These are phyloP conservation scores for Melanostoma scalare DNA, from an alignment of 2,888 invertebrate genomes.

Conservation along the genomic window DNA sequence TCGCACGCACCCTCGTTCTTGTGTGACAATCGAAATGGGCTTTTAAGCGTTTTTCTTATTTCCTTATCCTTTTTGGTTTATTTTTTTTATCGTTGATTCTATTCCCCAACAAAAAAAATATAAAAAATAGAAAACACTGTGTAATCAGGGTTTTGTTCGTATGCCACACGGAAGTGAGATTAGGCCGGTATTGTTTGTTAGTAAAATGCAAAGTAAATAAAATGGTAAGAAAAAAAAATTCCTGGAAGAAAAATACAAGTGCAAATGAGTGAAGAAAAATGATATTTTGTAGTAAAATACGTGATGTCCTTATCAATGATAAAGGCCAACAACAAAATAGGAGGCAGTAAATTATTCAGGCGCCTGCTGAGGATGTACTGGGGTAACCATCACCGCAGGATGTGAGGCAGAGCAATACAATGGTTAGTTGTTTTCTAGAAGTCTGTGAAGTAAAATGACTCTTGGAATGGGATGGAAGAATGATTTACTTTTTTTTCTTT, in stretches of 20 bases:
- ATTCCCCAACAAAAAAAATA: background rate
- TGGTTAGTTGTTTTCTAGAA: conserved; percentile 61
- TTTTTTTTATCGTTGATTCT: background rate
- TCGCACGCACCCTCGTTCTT: conserved; percentile 60
- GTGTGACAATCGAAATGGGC: conserved; percentile 69
- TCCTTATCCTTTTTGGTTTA: conserved; percentile 63
- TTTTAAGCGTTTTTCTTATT: conserved; percentile 73
- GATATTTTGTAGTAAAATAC: conserved; percentile 69
- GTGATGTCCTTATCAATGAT: conserved; percentile 72
- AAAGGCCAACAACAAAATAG: conserved; percentile 28
- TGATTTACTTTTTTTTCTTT: background rate
- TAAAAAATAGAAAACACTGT: conserved; percentile 20
- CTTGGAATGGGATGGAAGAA: background rate
- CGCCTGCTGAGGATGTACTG: conserved; percentile 24
- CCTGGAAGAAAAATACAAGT: conserved; percentile 16
- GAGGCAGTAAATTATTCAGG: conserved; percentile 69
- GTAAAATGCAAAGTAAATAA: conserved; percentile 67
- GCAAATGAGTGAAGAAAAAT: conserved; percentile 54
- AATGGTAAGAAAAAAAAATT: conserved; percentile 33
- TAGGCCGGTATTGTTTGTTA: conserved; percentile 73
- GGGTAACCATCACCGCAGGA: conserved; percentile 2
- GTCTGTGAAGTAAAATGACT: conserved; percentile 14
- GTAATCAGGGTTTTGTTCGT: conserved; percentile 71
- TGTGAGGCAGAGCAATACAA: conserved; percentile 45
- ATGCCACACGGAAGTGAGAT: conserved; percentile 74